Conservation (phyloP, 2,797 vertebrate species). For the Helarctos malayanus region DNA sequence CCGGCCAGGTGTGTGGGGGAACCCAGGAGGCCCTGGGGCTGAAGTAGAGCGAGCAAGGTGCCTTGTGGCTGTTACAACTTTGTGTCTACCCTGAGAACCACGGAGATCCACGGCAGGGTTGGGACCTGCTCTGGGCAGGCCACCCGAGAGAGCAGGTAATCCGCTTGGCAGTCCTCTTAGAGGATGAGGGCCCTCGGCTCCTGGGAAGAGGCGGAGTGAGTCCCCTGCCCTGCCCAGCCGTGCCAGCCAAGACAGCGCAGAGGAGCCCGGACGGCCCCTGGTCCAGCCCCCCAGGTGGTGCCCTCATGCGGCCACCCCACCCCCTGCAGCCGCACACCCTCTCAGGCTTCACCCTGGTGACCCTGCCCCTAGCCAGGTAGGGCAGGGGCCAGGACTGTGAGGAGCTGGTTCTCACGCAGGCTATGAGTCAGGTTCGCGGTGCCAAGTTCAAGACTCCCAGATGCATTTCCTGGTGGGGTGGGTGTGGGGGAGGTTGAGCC, state of each 20-base stretch:
- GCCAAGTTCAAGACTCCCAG: background rate
- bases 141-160: background rate
- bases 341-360: fast-evolving
- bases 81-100: background rate
- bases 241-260: background rate
- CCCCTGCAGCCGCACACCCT: background rate
- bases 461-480: background rate
- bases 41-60: background rate
- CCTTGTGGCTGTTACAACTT: background rate
- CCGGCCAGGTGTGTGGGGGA: fast-evolving
- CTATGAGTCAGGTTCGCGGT: background rate
- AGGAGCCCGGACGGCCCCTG: background rate
- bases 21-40: fast-evolving
- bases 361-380: background rate
- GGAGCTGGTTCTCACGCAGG: background rate
- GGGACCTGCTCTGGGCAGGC: background rate
- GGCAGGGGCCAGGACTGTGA: background rate
- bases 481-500: fast-evolving
- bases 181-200: background rate
- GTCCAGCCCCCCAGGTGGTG: background rate
- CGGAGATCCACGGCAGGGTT: fast-evolving
- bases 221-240: background rate
- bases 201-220: background rate
- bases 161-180: background rate
- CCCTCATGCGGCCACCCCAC: background rate